Conservation (phyloP, 2,797 vertebrate species). For the Ambastaia sidthimunki region DNA sequence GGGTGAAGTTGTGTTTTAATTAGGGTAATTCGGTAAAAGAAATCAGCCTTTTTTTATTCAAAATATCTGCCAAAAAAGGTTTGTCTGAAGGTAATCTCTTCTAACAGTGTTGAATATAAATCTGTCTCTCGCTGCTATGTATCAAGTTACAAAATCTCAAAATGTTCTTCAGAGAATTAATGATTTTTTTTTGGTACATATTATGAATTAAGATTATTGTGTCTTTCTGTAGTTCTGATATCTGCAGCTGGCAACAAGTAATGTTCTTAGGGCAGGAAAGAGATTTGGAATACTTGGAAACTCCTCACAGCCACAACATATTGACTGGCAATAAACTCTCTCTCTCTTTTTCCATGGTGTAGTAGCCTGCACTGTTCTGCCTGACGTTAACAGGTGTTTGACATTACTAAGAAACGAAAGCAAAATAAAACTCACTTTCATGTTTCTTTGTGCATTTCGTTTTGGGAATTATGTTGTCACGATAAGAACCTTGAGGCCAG, state of each 20-base stretch:
- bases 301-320: neutral
- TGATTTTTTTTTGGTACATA: neutral
- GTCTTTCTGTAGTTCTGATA: neutral
- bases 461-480: neutral
- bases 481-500: neutral
- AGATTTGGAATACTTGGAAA: no score
- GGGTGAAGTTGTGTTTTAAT: neutral
- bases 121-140: neutral
- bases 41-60: neutral
- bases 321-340: constrained; percentile 13
- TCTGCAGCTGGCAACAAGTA: no score
- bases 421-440: neutral
- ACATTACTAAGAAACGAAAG: constrained; percentile 4
- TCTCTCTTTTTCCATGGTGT: constrained; percentile 3
- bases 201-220: neutral
- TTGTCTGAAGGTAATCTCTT: neutral
- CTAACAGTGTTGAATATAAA: neutral
- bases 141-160: neutral
- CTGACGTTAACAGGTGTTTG: constrained; percentile 19
- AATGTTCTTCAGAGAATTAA: neutral
- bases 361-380: neutral
- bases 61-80: neutral
- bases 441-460: neutral
- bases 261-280: no score
- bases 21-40: neutral